These are phyloP conservation scores for Dastarcus helophoroides DNA, from an alignment of 2,888 invertebrate genomes.

Conservation along the genomic window DNA sequence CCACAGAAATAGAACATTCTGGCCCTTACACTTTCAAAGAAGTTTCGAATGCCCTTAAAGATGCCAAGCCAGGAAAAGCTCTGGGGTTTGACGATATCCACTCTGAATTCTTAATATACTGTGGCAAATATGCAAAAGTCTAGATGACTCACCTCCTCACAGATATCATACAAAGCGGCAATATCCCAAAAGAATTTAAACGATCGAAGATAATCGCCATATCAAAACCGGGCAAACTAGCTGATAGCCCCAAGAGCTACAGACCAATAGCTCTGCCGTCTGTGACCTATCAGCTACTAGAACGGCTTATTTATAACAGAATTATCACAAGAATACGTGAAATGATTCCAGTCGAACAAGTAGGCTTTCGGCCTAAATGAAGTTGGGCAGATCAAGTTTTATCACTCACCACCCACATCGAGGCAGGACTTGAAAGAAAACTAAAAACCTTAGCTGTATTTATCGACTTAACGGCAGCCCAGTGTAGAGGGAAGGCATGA, in stretches of 20 bases:
- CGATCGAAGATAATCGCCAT: conserved; percentile 9
- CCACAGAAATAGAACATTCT: conserved; percentile 4
- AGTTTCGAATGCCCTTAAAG: conserved; percentile 1
- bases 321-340: no score
- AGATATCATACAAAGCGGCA: conserved; percentile 4
- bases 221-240: conserved; percentile 11
- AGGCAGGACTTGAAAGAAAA: no score
- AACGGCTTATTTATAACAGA: conserved; percentile 6
- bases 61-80: conserved; percentile 8
- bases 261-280: conserved; percentile 8
- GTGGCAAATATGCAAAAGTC: conserved; percentile 5
- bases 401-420: no score
- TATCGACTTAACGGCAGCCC: no score
- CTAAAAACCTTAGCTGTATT: no score
- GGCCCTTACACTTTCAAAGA: conserved; percentile 3
- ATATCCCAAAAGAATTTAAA: conserved; percentile 7
- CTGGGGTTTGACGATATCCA: conserved; percentile 4
- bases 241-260: conserved; percentile 9
- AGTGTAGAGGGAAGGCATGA: conserved; percentile 1
- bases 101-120: conserved; percentile 6
- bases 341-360: no score
- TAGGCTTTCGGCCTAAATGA: no score
- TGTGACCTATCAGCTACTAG: conserved; percentile 7
- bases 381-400: no score
- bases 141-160: conserved; percentile 7